Evolutionary conservation across 1,140 invertebrate genomes (phyloP).

Genomic region (Harpegnathos saltator): DNA sequence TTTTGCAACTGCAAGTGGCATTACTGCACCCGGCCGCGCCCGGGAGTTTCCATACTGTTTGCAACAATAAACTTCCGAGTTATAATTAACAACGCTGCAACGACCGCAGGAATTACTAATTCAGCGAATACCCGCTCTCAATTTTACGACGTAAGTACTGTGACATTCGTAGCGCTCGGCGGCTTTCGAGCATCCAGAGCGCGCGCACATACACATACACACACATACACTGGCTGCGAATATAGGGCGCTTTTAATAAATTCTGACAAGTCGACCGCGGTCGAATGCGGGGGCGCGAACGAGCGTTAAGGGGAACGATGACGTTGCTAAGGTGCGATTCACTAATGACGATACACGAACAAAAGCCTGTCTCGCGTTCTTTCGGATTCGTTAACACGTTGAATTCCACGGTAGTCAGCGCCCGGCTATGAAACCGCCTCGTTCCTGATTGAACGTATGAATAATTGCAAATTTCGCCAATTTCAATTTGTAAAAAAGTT

Average conservation of each 20-base stretch:
- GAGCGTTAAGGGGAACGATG: neutral
- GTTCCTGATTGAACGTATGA: too few relatives aligned
- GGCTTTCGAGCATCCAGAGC: neutral
- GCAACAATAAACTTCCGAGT: slow-evolving; percentile 47
- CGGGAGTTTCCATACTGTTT: slow-evolving; percentile 8
- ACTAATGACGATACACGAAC: too few relatives aligned
- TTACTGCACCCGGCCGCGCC: slow-evolving; percentile 5
- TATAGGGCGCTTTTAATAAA: neutral
- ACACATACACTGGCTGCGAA: neutral
- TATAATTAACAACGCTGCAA: slow-evolving; percentile 43
- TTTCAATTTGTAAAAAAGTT: too few relatives aligned
- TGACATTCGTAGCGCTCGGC: slow-evolving; percentile 20
- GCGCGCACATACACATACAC: too few relatives aligned
- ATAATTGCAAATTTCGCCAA: too few relatives aligned
- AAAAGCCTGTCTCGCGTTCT: too few relatives aligned
- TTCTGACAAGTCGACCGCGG: neutral
- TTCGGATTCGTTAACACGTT: too few relatives aligned
- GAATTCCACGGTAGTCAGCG: too few relatives aligned
- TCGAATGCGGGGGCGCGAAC: too few relatives aligned
- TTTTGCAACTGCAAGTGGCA: neutral
- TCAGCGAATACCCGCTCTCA: slow-evolving; percentile 24
- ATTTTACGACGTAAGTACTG: slow-evolving; percentile 48
- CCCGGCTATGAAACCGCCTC: too few relatives aligned
- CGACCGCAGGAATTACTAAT: slow-evolving; percentile 41
- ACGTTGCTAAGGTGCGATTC: too few relatives aligned